Base-by-base conservation (phyloP, 2,797 vertebrate species). In the Echiichthys vipera region DNA sequence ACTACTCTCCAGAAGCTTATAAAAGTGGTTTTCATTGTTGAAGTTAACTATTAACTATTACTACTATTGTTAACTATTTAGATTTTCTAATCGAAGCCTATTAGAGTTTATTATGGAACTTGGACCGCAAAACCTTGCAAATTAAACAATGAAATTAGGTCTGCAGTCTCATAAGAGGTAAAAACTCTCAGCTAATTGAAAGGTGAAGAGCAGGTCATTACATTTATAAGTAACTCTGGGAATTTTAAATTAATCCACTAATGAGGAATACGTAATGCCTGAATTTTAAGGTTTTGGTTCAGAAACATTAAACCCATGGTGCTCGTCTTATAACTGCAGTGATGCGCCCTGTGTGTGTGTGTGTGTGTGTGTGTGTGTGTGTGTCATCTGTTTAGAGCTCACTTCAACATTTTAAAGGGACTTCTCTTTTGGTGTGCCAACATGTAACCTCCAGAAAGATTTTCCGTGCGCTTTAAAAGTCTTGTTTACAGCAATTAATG, bases 111-210 rank as follows among this genome's bases (percentile, higher is more conserved):
- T 74, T 49, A 56, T 14, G 55, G 59, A 72, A 30, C 32, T 42
- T 20, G 46, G 47, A 50, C 54, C 59, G 67, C 65, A 61, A 18
- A 61, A 53, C 18, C 5, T 25, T 54, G 55, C 78, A 61, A 67
- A 70, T 79, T 63, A 25, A 77, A 78, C 43, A 67, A 62, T 64
- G 40, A 61, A 46, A 24, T 72, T 37, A 55, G n/a, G 55, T 53
- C 30, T 49, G 40, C 42, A 18, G 65, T 56, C 73, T 90, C 84
- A 81, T 88, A 85, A 77, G 67, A 77, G 68, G 57, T 68, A 75
- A 73, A n/a, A 80, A 72, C 42, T 81, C 73, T 85, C 81, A 80
- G n/a, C 84, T 88, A 84, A 85, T n/a, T n/a, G n/a, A 43, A 80
- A 82, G 80, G 77, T 85, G 70, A 82, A 61, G 68, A 80, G 76